phyloP scores from a whole-genome alignment of 2,888 invertebrate genomes.

The Apamea epomidion region DNA sequence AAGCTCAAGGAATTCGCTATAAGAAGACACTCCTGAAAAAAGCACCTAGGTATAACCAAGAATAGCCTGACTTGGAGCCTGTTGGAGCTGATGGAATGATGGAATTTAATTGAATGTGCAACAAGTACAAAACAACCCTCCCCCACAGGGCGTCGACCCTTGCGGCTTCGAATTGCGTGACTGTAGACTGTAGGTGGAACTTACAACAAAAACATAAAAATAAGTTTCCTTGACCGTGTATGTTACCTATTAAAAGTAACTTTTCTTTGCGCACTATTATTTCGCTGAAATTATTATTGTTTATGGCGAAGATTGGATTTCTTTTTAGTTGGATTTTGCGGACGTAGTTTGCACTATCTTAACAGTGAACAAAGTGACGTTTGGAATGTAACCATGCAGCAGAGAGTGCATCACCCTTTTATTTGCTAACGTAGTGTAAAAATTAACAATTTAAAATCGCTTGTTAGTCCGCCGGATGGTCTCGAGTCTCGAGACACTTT shows the following conservation, averaged over 20 bases:
- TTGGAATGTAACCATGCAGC: not conserved
- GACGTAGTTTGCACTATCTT: not conserved
- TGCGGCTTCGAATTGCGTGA: constrained; percentile 38
- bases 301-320: constrained; percentile 1
- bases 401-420: constrained; percentile 41
- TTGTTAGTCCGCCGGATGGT: constrained; percentile 49
- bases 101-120: constrained; percentile 4
- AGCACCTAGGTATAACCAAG: not conserved
- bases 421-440: constrained; percentile 38
- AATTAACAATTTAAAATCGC: constrained; percentile 51
- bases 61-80: not conserved
- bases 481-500: constrained; percentile 61
- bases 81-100: not conserved
- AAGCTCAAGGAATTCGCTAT: not conserved
- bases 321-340: not conserved
- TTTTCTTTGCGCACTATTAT: constrained; percentile 11
- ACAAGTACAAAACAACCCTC: constrained; percentile 36
- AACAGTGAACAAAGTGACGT: not conserved
- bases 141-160: constrained; percentile 44
- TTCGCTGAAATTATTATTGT: constrained; percentile 23
- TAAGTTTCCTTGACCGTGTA: constrained; percentile 18
- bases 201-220: constrained; percentile 15
- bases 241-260: constrained; percentile 21
- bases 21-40: not conserved
- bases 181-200: not conserved